Evolutionary conservation across 2,888 invertebrate species (phyloP).

Genomic region (Brassicogethes aeneus): DNA sequence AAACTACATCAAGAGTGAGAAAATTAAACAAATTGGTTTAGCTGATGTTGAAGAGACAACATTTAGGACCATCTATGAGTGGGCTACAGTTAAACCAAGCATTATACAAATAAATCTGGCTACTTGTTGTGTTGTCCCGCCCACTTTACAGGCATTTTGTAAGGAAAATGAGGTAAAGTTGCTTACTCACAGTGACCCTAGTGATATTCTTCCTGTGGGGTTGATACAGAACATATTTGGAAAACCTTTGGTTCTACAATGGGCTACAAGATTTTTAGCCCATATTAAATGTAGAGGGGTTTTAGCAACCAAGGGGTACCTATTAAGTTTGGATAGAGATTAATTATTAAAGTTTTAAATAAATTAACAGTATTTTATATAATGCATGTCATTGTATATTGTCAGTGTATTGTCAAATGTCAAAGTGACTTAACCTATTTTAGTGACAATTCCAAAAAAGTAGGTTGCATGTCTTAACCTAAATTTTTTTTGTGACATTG

Average conservation of each 20-base stretch:
- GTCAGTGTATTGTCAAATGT: too few species aligned
- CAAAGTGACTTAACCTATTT: too few species aligned
- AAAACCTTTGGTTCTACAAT: constrained; percentile 48
- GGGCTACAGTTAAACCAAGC: constrained; percentile 71
- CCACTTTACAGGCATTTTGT: constrained; percentile 81
- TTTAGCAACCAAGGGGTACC: constrained; percentile 83
- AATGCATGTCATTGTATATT: too few species aligned
- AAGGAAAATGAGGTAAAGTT: constrained; percentile 86
- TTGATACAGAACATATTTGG: constrained; percentile 51
- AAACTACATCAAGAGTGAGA: constrained; percentile 54
- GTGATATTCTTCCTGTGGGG: constrained; percentile 51
- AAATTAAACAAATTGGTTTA: constrained; percentile 69
- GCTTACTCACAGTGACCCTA: constrained; percentile 91
- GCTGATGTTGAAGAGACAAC: constrained; percentile 82
- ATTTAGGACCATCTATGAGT: constrained; percentile 65
- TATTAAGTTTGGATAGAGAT: constrained; percentile 42
- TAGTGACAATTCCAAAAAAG: too few species aligned
- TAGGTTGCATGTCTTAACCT: too few species aligned
- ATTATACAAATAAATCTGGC: constrained; percentile 90
- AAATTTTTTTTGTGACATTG: too few species aligned
- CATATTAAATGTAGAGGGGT: constrained; percentile 89
- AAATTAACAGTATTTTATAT: background rate
- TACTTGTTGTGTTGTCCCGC: constrained; percentile 90
- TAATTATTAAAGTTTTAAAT: constrained; percentile 8
- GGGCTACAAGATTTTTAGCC: constrained; percentile 81